A percentile compares a stretch with the other conserved stretches of the same genome.
phyloP scores from a whole-genome alignment of 2,888 invertebrate genomes.

The Cancer borealis region DNA sequence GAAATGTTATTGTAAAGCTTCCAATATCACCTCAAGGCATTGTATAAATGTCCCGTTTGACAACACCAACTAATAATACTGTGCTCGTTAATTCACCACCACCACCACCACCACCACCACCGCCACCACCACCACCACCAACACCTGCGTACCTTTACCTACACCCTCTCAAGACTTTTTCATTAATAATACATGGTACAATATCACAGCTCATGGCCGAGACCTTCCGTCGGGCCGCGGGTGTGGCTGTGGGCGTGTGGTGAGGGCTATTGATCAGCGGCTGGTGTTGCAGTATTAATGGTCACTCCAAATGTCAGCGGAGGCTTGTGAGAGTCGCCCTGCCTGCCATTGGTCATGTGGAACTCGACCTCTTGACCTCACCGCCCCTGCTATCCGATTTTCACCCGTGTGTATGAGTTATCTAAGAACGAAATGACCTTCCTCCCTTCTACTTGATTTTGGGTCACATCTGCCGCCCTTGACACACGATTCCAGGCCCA shows the following conservation, averaged over 20 bases:
- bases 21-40: not conserved
- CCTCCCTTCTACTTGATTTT: not conserved
- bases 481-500: not conserved
- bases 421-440: not conserved
- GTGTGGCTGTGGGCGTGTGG: constrained; percentile 32
- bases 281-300: constrained; percentile 60
- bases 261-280: constrained; percentile 53
- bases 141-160: not conserved
- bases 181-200: not conserved
- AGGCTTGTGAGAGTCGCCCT: constrained; percentile 43
- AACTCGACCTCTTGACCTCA: constrained; percentile 43
- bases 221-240: constrained; percentile 7
- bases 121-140: not conserved
- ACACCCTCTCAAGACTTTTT: not conserved
- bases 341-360: constrained; percentile 60
- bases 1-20: not conserved
- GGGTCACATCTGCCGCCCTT: not conserved
- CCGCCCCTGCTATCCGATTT: not conserved
- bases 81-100: not conserved
- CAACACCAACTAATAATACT: not conserved
- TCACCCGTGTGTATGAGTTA: not conserved
- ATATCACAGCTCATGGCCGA: constrained; percentile 15
- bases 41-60: not conserved
- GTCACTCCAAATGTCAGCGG: constrained; percentile 58
- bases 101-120: not conserved